A percentile compares a stretch with the other conserved stretches of the same genome.
Evolutionary conservation across 1,140 invertebrate genomes (phyloP).

Genomic region (Bursaphelenchus mucronatus): DNA sequence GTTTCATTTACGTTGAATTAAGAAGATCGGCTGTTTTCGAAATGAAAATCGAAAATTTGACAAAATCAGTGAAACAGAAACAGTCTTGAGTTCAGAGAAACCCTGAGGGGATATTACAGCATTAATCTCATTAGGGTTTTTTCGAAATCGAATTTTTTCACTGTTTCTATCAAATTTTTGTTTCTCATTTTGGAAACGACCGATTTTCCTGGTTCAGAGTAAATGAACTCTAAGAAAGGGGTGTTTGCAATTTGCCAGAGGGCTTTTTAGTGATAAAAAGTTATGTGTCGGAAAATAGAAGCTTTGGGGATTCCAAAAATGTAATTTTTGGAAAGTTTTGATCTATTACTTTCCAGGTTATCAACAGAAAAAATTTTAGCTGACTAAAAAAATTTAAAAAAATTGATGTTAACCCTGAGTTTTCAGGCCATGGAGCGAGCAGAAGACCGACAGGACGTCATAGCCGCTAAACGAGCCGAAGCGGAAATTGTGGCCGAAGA

Average conservation of each 20-base stretch:
- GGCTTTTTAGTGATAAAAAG: neutral
- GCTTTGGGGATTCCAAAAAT: constrained; percentile 6
- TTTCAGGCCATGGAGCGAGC: constrained; percentile 48
- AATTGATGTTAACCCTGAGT: neutral
- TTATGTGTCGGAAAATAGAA: neutral
- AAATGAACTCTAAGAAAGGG: neutral
- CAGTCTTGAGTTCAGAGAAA: too few relatives aligned
- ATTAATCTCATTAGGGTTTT: too few relatives aligned
- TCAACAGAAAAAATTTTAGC: constrained; percentile 9
- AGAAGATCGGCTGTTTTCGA: too few relatives aligned
- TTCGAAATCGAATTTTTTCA: too few relatives aligned
- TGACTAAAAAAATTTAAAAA: too few relatives aligned
- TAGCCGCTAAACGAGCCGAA: constrained; percentile 46
- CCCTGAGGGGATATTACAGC: too few relatives aligned
- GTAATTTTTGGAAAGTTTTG: neutral
- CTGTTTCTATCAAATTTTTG: constrained; percentile 1
- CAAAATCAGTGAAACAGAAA: too few relatives aligned
- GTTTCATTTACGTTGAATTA: too few relatives aligned
- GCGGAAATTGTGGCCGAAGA: constrained; percentile 46
- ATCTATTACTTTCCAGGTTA: constrained; percentile 5
- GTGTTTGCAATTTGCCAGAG: neutral
- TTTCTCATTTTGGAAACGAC: too few relatives aligned
- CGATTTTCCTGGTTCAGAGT: too few relatives aligned
- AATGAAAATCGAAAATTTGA: too few relatives aligned
- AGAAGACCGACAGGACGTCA: constrained; percentile 54